Conservation (phyloP, 2,888 invertebrate genomes). For the Rhabditoides inermis region DNA sequence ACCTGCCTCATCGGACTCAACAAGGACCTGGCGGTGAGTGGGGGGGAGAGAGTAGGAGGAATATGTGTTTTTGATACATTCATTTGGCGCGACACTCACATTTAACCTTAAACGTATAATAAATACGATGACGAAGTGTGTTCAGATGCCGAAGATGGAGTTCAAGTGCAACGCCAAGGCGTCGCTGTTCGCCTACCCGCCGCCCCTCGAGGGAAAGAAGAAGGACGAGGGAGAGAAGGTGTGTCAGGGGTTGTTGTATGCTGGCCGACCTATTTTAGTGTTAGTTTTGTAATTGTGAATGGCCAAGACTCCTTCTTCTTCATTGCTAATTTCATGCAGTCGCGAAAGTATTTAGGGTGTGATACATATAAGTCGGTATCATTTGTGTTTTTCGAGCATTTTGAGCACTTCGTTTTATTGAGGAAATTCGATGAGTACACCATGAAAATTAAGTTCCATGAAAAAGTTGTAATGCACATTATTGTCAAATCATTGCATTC, state of each 20-base stretch:
- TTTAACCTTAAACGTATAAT: not conserved
- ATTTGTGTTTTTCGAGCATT: too few species aligned
- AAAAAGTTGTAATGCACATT: too few species aligned
- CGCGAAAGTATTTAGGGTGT: too few species aligned
- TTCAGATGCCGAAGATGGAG: conserved; percentile 68
- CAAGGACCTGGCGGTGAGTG: conserved; percentile 67
- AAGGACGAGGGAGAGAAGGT: conserved; percentile 90
- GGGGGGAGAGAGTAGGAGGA: not conserved
- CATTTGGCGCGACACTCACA: not conserved
- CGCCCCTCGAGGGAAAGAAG: conserved; percentile 93
- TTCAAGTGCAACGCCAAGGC: conserved; percentile 85
- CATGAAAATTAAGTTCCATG: too few species aligned
- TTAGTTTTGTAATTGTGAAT: too few species aligned
- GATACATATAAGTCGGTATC: too few species aligned
- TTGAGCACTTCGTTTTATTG: too few species aligned
- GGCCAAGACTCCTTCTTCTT: too few species aligned
- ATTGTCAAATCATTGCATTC: too few species aligned
- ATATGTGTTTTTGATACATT: not conserved
- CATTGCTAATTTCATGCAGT: too few species aligned
- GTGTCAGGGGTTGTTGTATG: not conserved
- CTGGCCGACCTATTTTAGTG: not conserved
- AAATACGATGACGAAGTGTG: conserved; percentile 5
- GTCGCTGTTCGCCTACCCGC: conserved; percentile 89
- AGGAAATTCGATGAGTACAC: too few species aligned
- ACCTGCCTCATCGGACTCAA: conserved; percentile 90